These are phyloP conservation scores for Heterotilapia buettikoferi DNA, from an alignment of 2,113 vertebrate species.

Conservation along the genomic window DNA sequence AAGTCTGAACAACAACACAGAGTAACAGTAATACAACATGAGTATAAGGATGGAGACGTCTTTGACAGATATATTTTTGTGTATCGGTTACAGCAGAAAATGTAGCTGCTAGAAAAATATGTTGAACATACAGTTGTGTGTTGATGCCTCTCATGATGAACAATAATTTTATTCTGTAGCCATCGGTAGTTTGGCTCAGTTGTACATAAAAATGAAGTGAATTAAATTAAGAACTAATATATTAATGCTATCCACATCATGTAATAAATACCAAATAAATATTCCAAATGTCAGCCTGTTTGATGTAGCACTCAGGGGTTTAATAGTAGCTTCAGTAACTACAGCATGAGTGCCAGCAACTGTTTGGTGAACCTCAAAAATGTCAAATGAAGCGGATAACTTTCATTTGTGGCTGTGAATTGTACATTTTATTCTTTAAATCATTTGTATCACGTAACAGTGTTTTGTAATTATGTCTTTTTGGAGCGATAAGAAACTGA, in stretches of 20 bases:
- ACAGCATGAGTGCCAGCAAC: not conserved
- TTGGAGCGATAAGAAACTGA: not conserved
- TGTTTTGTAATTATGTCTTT: not conserved
- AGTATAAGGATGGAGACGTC: slow-evolving; percentile 36
- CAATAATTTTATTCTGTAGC: slow-evolving; percentile 1
- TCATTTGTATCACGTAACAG: not conserved
- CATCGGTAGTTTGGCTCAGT: slow-evolving; percentile 13
- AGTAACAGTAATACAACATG: slow-evolving; percentile 55
- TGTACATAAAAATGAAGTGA: slow-evolving; percentile 10
- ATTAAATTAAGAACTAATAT: slow-evolving; percentile 57
- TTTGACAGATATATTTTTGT: not conserved
- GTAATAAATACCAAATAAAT: slow-evolving; percentile 66
- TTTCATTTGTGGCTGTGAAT: not conserved
- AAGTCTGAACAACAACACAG: slow-evolving; percentile 55
- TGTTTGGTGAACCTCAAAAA: not conserved
- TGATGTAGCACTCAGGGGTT: not conserved
- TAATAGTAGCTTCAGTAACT: not conserved
- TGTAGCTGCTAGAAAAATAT: slow-evolving; percentile 39
- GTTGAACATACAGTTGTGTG: not conserved
- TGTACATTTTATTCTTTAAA: slow-evolving; percentile 31
- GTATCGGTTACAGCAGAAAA: slow-evolving; percentile 31
- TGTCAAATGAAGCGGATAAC: not conserved
- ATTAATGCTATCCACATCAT: slow-evolving; percentile 63
- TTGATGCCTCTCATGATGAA: not conserved
- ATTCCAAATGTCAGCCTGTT: slow-evolving; percentile 35